phyloP scores from a whole-genome alignment of 2,888 invertebrate genomes.

The Mechanitis messenoides region DNA sequence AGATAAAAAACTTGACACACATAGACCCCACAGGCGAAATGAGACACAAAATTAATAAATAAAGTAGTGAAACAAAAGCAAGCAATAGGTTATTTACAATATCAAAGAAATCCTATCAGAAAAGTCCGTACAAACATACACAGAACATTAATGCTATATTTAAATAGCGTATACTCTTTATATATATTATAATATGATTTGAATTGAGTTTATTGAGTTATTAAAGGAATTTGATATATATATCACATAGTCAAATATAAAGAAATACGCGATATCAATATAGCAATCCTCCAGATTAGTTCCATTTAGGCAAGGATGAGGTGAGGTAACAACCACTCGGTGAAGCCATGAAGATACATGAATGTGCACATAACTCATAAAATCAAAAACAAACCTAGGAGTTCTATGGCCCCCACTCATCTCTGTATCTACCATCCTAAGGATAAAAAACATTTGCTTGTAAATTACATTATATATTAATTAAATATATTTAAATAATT shows the following conservation, averaged over 20 bases:
- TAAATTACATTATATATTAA: conserved; percentile 17
- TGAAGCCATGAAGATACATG: conserved; percentile 36
- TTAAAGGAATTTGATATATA: background rate
- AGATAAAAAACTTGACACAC: background rate
- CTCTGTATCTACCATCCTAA: conserved; percentile 81
- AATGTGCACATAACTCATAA: conserved; percentile 69
- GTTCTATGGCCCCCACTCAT: conserved; percentile 81
- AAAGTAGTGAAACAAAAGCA: background rate
- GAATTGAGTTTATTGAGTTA: background rate
- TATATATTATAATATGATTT: background rate
- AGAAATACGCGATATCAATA: conserved; percentile 20
- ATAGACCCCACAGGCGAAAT: conserved; percentile 7
- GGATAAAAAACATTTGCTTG: conserved; percentile 55
- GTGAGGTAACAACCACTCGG: conserved; percentile 36
- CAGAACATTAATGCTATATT: conserved; percentile 1
- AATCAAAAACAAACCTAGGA: conserved; percentile 80
- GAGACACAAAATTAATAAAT: background rate
- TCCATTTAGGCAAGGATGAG: conserved; percentile 35
- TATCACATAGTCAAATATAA: background rate
- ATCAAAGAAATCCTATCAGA: background rate
- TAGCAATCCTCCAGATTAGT: conserved; percentile 15
- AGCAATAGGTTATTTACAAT: conserved; percentile 5
- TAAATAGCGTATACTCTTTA: background rate
- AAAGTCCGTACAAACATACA: background rate
- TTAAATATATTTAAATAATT: background rate